Percentiles rank a stretch among this genome's conserved stretches.
These are phyloP conservation scores for Cossypha niveicapilla DNA, from an alignment of 2,797 vertebrate genomes.

Conservation along the genomic window DNA sequence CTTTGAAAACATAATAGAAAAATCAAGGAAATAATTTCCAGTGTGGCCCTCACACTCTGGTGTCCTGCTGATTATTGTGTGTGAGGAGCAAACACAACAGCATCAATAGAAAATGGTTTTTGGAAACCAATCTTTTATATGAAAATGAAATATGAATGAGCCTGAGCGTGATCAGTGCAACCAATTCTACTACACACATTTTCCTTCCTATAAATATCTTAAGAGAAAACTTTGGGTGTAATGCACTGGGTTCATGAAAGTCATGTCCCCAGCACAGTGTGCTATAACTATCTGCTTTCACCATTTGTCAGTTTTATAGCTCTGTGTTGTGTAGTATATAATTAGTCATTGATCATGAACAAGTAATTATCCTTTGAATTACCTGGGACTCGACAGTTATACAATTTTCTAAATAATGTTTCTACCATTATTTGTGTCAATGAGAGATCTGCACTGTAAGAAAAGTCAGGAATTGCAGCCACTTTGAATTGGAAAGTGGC, in stretches of 20 bases:
- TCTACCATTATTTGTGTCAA: constrained; percentile 24
- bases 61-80: constrained; percentile 25
- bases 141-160: constrained; percentile 62
- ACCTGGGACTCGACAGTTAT: constrained; percentile 4
- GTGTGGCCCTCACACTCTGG: constrained; percentile 16
- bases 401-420: constrained; percentile 30
- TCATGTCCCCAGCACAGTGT: neutral
- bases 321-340: neutral
- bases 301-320: constrained; percentile 31
- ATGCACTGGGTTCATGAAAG: constrained; percentile 2
- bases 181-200: constrained; percentile 29
- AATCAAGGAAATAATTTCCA: constrained; percentile 62
- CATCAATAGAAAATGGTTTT: constrained; percentile 61
- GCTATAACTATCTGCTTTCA: constrained; percentile 11
- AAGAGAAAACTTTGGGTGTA: constrained; percentile 1
- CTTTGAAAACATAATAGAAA: constrained; percentile 49
- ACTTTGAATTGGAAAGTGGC: constrained; percentile 20
- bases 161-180: constrained; percentile 59
- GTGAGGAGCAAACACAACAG: constrained; percentile 50
- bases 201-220: neutral
- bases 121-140: constrained; percentile 67
- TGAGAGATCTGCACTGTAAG: neutral
- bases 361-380: constrained; percentile 51
- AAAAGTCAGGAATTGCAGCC: neutral
- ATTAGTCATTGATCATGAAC: constrained; percentile 53